These are phyloP conservation scores for Serripes groenlandicus DNA, from an alignment of 2,888 invertebrate genomes.

Conservation along the genomic window DNA sequence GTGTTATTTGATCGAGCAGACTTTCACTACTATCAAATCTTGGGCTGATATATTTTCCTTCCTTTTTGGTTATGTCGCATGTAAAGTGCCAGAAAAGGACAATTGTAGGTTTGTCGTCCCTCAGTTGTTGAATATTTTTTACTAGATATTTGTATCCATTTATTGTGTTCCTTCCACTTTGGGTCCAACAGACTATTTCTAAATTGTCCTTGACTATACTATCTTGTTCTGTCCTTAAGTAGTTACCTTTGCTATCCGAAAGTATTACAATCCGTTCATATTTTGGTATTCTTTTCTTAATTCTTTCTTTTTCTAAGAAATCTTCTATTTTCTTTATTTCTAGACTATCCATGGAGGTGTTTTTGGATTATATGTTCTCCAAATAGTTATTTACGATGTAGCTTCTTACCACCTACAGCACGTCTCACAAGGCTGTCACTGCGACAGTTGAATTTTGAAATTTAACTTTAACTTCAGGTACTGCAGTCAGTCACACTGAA, in stretches of 20 bases:
- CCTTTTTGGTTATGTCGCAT: slow-evolving; percentile 5
- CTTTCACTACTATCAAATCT: background rate
- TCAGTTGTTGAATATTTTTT: background rate
- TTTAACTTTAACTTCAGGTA: too few relatives aligned
- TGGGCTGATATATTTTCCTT: background rate
- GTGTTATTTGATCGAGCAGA: background rate
- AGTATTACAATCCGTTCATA: background rate
- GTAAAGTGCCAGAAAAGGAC: slow-evolving; percentile 2
- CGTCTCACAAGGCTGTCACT: too few relatives aligned
- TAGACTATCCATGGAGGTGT: too few relatives aligned
- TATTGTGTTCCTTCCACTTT: background rate
- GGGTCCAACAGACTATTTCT: slow-evolving; percentile 3
- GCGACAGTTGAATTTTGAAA: too few relatives aligned
- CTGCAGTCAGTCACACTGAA: too few relatives aligned
- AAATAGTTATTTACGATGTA: too few relatives aligned
- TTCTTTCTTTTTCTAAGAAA: background rate
- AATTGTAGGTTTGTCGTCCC: background rate
- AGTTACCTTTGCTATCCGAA: slow-evolving; percentile 3
- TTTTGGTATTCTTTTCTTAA: background rate
- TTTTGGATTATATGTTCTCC: too few relatives aligned
- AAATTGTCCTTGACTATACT: background rate
- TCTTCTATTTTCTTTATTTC: slow-evolving; percentile 4
- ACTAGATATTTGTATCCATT: background rate
- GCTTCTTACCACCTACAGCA: too few relatives aligned
- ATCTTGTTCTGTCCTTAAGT: slow-evolving; percentile 8